Percentiles rank a stretch among this genome's conserved stretches.
phyloP scores from a whole-genome alignment of 2,888 invertebrate genomes.

The Tricholauxania praeusta region DNA sequence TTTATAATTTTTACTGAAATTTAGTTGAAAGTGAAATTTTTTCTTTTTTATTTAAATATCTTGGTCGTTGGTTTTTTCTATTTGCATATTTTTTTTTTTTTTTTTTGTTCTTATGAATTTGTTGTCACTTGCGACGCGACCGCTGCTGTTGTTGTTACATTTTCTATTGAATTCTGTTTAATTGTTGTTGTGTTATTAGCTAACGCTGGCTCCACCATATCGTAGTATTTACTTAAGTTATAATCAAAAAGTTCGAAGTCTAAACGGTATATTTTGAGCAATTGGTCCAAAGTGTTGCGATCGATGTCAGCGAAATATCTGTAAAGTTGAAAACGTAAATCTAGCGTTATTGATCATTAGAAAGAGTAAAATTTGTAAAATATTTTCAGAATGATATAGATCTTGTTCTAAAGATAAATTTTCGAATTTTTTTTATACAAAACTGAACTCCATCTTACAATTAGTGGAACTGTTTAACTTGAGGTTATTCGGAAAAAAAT shows the following conservation, averaged over 20 bases:
- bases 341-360: no score
- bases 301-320: slow-evolving; percentile 73
- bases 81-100: neutral
- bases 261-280: slow-evolving; percentile 74
- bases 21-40: no score
- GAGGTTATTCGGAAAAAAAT: no score
- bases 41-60: no score
- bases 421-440: no score
- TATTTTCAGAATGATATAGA: no score
- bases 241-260: slow-evolving; percentile 80
- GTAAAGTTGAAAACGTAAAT: slow-evolving; percentile 6
- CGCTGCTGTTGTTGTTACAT: slow-evolving; percentile 37
- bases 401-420: no score
- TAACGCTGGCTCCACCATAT: slow-evolving; percentile 62
- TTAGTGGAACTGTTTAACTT: no score
- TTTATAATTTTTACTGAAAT: no score
- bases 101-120: slow-evolving; percentile 1
- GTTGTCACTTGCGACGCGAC: slow-evolving; percentile 7
- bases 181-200: slow-evolving; percentile 61
- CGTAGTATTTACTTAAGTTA: slow-evolving; percentile 71
- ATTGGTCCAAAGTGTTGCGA: slow-evolving; percentile 70
- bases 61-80: neutral
- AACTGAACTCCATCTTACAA: no score
- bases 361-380: no score
- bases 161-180: slow-evolving; percentile 44